Evolutionary conservation across 2,888 invertebrate species (phyloP).

Genomic region (Epinotia bilunana): DNA sequence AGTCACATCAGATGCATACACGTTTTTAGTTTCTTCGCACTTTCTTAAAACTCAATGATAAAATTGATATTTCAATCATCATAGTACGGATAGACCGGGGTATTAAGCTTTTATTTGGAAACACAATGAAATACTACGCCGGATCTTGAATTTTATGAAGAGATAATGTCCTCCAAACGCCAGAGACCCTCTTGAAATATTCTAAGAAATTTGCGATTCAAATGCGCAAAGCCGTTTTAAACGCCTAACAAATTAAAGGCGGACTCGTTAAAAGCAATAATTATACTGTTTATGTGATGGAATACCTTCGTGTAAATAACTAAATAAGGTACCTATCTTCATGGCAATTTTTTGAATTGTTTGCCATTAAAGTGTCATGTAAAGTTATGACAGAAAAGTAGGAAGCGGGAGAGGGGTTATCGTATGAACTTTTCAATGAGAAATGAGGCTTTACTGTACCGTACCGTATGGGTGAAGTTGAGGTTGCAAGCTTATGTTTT

Average conservation of each 20-base stretch:
- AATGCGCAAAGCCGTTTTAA: conserved; percentile 84
- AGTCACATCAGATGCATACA: not conserved
- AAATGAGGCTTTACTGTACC: conserved; percentile 55
- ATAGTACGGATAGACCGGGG: conserved; percentile 36
- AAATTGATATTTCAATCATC: conserved; percentile 5
- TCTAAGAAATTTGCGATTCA: conserved; percentile 84
- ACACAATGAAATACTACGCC: conserved; percentile 77
- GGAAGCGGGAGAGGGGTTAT: conserved; percentile 44
- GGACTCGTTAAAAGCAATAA: conserved; percentile 81
- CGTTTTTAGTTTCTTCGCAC: not conserved
- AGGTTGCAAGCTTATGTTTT: conserved; percentile 67
- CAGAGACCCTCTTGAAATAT: conserved; percentile 82
- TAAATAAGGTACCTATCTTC: conserved; percentile 2
- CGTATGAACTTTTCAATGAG: conserved; percentile 47
- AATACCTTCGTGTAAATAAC: conserved; percentile 58
- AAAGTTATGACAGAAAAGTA: conserved; percentile 9
- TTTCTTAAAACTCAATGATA: not conserved
- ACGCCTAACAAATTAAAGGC: conserved; percentile 84
- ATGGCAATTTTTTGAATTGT: not conserved
- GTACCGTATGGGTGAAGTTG: conserved; percentile 53
- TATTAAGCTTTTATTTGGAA: conserved; percentile 73
- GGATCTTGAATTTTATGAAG: conserved; percentile 83
- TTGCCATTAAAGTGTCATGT: not conserved
- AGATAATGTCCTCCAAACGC: conserved; percentile 82
- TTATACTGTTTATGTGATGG: conserved; percentile 83